Evolutionary conservation across 2,888 invertebrate species (phyloP), one percentile per base, ranked within the genome.

Genomic region (Cyclophora albipunctata): DNA sequence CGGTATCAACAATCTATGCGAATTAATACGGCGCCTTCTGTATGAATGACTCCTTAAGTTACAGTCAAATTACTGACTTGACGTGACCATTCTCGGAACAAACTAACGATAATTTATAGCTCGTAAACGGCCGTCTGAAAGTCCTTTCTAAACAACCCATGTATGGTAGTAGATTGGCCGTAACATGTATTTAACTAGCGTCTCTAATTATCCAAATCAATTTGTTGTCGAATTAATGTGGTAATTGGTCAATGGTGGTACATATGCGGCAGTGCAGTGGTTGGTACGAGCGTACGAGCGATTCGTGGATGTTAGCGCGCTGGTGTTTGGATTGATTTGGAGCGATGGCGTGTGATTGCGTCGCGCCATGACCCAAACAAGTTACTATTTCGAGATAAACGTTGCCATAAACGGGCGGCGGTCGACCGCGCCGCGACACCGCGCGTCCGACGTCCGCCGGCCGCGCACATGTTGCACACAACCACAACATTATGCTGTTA

Each of bases 381-480:
- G 84, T 83, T 82, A 78, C 85, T 88, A 84, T 87, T 85, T 86
- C 78, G 82, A 86, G 84, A 84, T 86, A 85, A 84, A 81, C 78
- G 77, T 72, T 66, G 71, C 86, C 87, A 82, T 87, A 88, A 85
- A 84, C 78, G 84, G 80, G 63, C 62, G 71, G 67, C 69, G 63
- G 74, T 67, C 71, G 69, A 67, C 71, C 71, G 73, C 55, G 60
- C 64, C 72, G 66, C 69, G 66, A 63, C 66, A 61, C 67, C 61
- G 62, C 66, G 69, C 73, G 69, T 69, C 65, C 33, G 44, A 49
- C 5, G 20, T 53, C 43, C 34, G 20, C 20, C 20, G 20, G 20
- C 54, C 40, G 45, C 51, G 59, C 64, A 64, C 62, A 66, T 58
- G 52, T 45, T 43, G 33, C 43, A 42, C 5, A 37, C 37, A 37